Evolutionary conservation across 1,140 invertebrate genomes (phyloP).

Genomic region (Maconellicoccus hirsutus): DNA sequence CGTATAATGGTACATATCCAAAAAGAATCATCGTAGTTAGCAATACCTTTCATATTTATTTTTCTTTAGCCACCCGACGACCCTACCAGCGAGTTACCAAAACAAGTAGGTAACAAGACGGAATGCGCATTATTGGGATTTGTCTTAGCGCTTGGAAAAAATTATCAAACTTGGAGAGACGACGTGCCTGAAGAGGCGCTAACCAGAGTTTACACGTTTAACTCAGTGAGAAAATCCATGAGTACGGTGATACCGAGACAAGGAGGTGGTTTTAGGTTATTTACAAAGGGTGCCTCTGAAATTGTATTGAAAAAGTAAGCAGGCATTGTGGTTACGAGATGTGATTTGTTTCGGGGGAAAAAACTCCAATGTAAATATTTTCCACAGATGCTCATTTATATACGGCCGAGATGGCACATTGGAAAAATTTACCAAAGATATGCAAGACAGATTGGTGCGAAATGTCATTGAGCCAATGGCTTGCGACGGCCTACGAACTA

Average conservation of each 20-base stretch:
- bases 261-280: constrained; percentile 79
- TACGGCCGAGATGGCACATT: constrained; percentile 84
- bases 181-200: constrained; percentile 86
- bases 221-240: constrained; percentile 98
- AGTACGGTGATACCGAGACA: constrained; percentile 83
- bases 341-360: background rate
- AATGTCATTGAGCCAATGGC: constrained; percentile 99
- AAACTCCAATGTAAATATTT: constrained; percentile 14
- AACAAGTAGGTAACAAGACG: constrained; percentile 98
- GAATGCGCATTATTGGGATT: constrained; percentile 96
- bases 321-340: no score
- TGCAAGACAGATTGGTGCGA: constrained; percentile 84
- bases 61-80: constrained; percentile 50
- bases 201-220: constrained; percentile 96
- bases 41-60: no score
- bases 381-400: constrained; percentile 82
- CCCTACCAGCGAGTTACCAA: constrained; percentile 71
- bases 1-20: constrained; percentile 70
- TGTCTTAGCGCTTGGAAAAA: constrained; percentile 77
- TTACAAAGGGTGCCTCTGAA: constrained; percentile 97
- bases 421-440: constrained; percentile 79
- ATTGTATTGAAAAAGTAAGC: constrained; percentile 94
- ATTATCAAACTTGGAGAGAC: constrained; percentile 83
- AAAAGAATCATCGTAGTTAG: background rate
- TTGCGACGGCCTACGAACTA: constrained; percentile 91